Evolutionary conservation across 1,140 invertebrate species (phyloP).

Genomic region (Drosophila biarmipes): DNA sequence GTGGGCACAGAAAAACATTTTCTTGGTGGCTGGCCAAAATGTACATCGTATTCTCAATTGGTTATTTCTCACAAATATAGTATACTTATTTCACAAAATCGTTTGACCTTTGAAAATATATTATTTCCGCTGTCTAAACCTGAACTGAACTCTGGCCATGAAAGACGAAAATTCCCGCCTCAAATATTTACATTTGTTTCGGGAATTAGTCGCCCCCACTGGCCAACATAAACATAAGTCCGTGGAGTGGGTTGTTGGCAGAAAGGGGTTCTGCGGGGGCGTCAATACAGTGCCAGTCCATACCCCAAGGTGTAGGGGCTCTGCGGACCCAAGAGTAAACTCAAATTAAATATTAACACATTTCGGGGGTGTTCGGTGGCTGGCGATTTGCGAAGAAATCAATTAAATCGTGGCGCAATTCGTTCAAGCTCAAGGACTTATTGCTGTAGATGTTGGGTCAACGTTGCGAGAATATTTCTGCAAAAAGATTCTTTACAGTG

Average conservation of each 20-base stretch:
- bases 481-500: slow-evolving; percentile 3
- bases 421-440: slow-evolving; percentile 23
- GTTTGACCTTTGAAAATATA: slow-evolving; percentile 59
- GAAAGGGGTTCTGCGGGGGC: slow-evolving; percentile 4
- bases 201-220: slow-evolving; percentile 45
- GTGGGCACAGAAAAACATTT: slow-evolving; percentile 41
- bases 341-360: slow-evolving; percentile 63
- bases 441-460: neutral
- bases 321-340: slow-evolving; percentile 31
- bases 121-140: slow-evolving; percentile 38
- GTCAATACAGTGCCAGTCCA: slow-evolving; percentile 30
- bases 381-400: slow-evolving; percentile 56
- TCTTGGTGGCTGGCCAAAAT: slow-evolving; percentile 69
- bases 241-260: slow-evolving; percentile 3
- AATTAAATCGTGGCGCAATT: slow-evolving; percentile 45
- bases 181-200: slow-evolving; percentile 40
- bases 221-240: slow-evolving; percentile 47
- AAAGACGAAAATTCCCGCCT: slow-evolving; percentile 35
- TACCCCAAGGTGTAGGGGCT: slow-evolving; percentile 1
- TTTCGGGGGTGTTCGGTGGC: slow-evolving; percentile 25
- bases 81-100: slow-evolving; percentile 20
- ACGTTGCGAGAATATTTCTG: neutral
- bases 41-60: slow-evolving; percentile 43
- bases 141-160: slow-evolving; percentile 58
- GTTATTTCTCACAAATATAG: slow-evolving; percentile 24